Evolutionary conservation across 2,888 invertebrate species (phyloP), one percentile per base, ranked within the genome.

Genomic region (Cantharis rustica): DNA sequence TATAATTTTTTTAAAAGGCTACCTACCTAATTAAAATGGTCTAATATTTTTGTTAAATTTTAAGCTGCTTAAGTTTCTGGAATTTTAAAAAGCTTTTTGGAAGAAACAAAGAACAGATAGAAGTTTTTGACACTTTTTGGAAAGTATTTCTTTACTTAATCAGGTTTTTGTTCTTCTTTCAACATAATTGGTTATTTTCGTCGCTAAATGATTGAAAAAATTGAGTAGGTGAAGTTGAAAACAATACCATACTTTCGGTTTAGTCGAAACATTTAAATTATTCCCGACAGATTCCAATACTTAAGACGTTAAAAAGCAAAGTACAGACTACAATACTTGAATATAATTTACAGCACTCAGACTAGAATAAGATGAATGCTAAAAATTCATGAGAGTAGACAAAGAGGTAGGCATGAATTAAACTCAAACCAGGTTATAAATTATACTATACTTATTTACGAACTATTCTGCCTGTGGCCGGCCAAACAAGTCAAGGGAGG

Each of bases 291-390:
- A 77, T 82, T 82, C 82, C 84, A 84, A 83, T 84, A 83, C 80
- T 82, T 82, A 81, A 81, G 81, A 82, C 82, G 81, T 82, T 81
- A 80, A 81, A 82, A 81, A 82, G 77, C 75, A 73, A 80, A 81
- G 77, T 81, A 80, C 82, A 81, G 83, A 83, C 83, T 82, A 84
- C 84, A 83, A 84, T 84, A 82, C 84, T 83, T 82, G 82, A 82
- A 83, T 82, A 82, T 85, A 85, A 85, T 85, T 85, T 85, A 85
- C 84, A 83, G 81, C 77, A 80, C 80, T 83, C 83, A 83, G 84
- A 83, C 83, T 81, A 81, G 82, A 83, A 78, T 73, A 76, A 80
- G 82, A 83, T 74, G 82, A 79, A 80, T 77, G 79, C 69, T 72
- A 27, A 66, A 75, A 71, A 75, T 71, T 75, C 75, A 15, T 74